phyloP scores from a whole-genome alignment of 2,113 vertebrate species.

The Hyperoodon ampullatus region DNA sequence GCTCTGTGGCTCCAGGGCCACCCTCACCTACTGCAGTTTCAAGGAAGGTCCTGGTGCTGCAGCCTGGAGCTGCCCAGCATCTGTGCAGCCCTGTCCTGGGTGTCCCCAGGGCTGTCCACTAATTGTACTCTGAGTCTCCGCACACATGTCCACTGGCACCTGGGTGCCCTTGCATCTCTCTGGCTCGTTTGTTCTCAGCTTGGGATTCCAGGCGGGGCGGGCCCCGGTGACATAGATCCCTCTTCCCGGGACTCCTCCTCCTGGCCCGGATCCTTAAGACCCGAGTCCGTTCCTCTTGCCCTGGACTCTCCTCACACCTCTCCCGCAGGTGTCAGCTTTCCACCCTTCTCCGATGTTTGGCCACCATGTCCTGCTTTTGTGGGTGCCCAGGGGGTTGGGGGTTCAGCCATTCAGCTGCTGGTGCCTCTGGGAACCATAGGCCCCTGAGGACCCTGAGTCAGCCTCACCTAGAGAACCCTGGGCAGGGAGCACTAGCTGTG shows the following conservation, averaged over 20 bases:
- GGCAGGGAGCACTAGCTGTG: neutral
- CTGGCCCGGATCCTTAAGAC: conserved; percentile 12
- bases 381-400: neutral
- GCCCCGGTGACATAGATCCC: neutral
- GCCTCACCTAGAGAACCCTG: neutral
- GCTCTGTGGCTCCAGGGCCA: neutral
- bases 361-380: neutral
- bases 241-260: conserved; percentile 22
- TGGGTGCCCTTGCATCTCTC: neutral
- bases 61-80: conserved; percentile 34
- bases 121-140: neutral
- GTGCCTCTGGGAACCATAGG: neutral
- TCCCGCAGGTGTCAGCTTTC: neutral
- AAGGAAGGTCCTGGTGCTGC: conserved; percentile 17
- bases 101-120: neutral
- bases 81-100: conserved; percentile 16
- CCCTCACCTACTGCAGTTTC: neutral
- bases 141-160: neutral
- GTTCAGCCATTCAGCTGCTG: neutral
- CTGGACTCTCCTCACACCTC: neutral
- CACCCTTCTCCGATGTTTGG: neutral
- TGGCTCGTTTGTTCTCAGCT: conserved; percentile 42
- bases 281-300: neutral
- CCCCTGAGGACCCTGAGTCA: neutral
- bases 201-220: neutral